These are phyloP conservation scores for Odocoileus hemionus DNA, from an alignment of 2,113 vertebrate genomes.

Conservation along the genomic window DNA sequence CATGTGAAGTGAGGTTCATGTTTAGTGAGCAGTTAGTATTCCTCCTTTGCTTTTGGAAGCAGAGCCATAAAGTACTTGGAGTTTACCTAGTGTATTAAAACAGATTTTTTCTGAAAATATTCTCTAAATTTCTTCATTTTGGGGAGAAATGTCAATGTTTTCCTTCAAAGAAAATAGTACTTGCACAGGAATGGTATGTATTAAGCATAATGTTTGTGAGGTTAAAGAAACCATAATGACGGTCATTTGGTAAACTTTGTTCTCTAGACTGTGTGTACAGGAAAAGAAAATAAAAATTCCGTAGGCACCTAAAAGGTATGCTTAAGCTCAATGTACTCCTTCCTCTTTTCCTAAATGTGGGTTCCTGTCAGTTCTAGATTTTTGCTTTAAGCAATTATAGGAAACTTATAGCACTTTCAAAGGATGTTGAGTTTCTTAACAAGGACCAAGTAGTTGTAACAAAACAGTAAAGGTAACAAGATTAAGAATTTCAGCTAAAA, in stretches of 20 bases:
- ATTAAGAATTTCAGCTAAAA: neutral
- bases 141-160: neutral
- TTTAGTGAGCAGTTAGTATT: neutral
- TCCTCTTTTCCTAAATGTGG: neutral
- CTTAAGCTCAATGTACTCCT: neutral
- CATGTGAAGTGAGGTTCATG: neutral
- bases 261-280: neutral
- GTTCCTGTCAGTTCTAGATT: neutral
- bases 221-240: neutral
- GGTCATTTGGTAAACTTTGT: neutral
- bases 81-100: neutral
- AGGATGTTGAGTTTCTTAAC: neutral
- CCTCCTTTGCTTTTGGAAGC: neutral
- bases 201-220: neutral
- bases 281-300: neutral
- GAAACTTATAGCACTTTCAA: neutral
- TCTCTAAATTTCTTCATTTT: neutral
- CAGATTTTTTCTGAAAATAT: neutral
- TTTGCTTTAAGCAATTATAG: neutral
- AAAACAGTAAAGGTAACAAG: neutral
- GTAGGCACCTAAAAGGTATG: neutral
- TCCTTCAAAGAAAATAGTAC: neutral
- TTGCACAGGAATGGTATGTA: neutral
- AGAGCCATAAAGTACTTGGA: neutral
- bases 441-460: neutral